Percentiles rank a stretch among this genome's conserved stretches.
Evolutionary conservation across 1,140 invertebrate genomes (phyloP).

Genomic region (Drosophila burlai): DNA sequence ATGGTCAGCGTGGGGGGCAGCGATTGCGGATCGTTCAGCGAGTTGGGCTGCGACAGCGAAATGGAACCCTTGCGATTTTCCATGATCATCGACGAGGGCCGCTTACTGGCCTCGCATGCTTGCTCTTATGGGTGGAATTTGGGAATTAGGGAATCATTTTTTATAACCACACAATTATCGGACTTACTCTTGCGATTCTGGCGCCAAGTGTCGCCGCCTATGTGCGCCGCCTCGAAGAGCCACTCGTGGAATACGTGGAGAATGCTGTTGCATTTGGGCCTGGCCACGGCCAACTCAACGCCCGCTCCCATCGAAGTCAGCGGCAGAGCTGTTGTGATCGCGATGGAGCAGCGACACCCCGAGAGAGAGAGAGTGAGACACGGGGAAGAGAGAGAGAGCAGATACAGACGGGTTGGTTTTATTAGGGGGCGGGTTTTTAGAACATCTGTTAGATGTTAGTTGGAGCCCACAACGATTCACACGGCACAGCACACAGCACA

Average conservation of each 20-base stretch:
- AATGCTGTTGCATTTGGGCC: conserved; percentile 97
- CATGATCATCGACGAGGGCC: conserved; percentile 85
- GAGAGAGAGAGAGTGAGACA: conserved; percentile 1
- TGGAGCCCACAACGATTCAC: conserved; percentile 38
- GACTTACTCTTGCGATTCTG: conserved; percentile 86
- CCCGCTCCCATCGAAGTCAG: conserved; percentile 86
- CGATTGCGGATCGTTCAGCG: conserved; percentile 75
- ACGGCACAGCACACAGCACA: conserved; percentile 45
- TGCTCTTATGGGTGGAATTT: conserved; percentile 59
- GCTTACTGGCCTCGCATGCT: conserved; percentile 82
- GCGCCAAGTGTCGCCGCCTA: conserved; percentile 90
- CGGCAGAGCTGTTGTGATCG: conserved; percentile 69
- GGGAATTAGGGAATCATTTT: not conserved
- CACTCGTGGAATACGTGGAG: conserved; percentile 98
- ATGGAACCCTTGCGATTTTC: conserved; percentile 84
- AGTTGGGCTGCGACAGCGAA: conserved; percentile 84
- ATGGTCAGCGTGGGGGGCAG: conserved; percentile 85
- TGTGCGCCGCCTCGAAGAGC: conserved; percentile 97
- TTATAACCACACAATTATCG: too few species aligned
- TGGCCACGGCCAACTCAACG: conserved; percentile 89
- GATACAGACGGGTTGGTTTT: not conserved
- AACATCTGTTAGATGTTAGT: conserved; percentile 55
- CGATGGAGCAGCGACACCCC: not conserved
- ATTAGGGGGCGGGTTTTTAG: conserved; percentile 29
- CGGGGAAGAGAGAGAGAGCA: not conserved